Base-by-base conservation (phyloP, 1,140 invertebrate genomes). In the Pollicipes pollicipes region DNA sequence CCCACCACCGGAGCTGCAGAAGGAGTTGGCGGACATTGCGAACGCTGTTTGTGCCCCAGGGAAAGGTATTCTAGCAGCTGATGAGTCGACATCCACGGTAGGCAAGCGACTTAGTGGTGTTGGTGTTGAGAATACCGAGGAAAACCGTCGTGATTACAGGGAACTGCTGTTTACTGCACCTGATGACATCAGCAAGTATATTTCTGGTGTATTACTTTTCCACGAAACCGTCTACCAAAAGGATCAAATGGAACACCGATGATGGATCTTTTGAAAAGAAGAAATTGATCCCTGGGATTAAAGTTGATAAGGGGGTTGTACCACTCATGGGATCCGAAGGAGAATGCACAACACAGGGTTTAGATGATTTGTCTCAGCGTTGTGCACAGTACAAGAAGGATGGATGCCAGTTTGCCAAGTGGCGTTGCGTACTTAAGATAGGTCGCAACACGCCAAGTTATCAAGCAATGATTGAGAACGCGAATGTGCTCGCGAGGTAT, bases 321-420 rank as follows among this genome's bases (percentile, higher is more conserved):
- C 87, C 88, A 70, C 82, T 95, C 29, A 88, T 93, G 79, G 95
- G 95, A 64, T 91, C 91, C 73, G 87, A 95, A 76, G 90, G 90
- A 75, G 96, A 99, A 82, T 88, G 87, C 79, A 98, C 96, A 70
- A 98, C 96, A 32, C 96, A 99, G 84, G 95, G 95, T 82, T 84
- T 99, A 71, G 97, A 99, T 80, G 91, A 97, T 78, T 84, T 99
- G 76, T 88, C 87, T 73, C 88, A 91, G 76, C 88, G 97, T 73
- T 98, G 95, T 81, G 91, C 94, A 72, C 90, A 98, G 80, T 99
- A 98, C 85, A 97, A 98, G 80, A 96, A 97, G 79, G 92, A 96
- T 77, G 97, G 97, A 28, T 96, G 93, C 78, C 89, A 95, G 75
- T 99, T 99, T 80, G 95, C 96, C 76, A 99, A 99, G 78, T 99